Conservation (phyloP, 2,888 invertebrate genomes). For the Megamerina dolium region DNA sequence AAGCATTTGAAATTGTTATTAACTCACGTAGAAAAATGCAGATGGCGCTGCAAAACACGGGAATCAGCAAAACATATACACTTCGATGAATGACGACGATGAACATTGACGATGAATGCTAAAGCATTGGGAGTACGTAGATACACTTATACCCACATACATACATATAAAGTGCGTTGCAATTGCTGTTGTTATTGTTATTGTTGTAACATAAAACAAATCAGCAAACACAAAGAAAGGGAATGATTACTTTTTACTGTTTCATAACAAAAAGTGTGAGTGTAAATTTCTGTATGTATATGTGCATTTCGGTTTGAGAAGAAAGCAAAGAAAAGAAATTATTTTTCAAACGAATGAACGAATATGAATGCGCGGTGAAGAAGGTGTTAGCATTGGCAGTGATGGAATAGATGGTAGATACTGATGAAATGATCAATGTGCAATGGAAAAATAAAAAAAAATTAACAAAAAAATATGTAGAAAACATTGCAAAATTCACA, state of each 20-base stretch:
- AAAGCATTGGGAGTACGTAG: conserved; percentile 6
- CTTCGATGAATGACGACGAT: conserved; percentile 15
- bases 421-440: conserved; percentile 8
- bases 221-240: conserved; percentile 15
- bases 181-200: too few species aligned
- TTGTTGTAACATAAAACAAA: conserved; percentile 10
- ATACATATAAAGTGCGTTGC: too few species aligned
- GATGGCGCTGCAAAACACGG: conserved; percentile 9
- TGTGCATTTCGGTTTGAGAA: conserved; percentile 26
- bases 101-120: background rate
- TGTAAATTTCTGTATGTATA: conserved; percentile 4
- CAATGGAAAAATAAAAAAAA: conserved; percentile 1
- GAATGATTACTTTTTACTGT: conserved; percentile 34
- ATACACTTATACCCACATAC: too few species aligned
- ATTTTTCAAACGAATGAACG: conserved; percentile 42
- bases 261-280: conserved; percentile 4
- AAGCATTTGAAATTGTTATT: conserved; percentile 19
- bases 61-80: conserved; percentile 9
- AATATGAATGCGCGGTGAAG: conserved; percentile 5
- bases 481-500: conserved; percentile 4
- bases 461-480: background rate
- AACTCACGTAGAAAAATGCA: conserved; percentile 28
- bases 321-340: conserved; percentile 35
- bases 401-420: too few species aligned
- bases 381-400: too few species aligned